Base-by-base conservation (phyloP, 2,797 vertebrate genomes). In the Pipistrellus kuhlii region DNA sequence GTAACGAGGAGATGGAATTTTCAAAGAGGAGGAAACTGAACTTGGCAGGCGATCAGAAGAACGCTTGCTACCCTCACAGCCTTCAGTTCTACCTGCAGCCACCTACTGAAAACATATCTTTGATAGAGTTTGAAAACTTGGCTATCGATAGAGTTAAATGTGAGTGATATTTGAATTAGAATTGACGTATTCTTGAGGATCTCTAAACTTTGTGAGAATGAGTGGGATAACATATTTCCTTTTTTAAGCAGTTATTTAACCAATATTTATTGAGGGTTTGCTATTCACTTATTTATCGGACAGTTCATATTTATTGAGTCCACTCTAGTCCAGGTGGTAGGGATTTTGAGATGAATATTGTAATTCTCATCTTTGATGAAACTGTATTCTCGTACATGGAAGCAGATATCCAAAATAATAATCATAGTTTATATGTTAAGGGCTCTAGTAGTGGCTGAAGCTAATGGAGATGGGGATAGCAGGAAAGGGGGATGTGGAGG, bases 1-100 rank as follows among this genome's bases (percentile, higher is more conserved):
- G 57, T 89, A 85, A 59, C 38, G 46, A 85, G 57, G 46, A 85
- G 57, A 98, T 98, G 98, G 30, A 97, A 64, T 98, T 98, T 97
- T 92, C 96, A 51, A 80, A 30, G 92, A 96, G 32, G 32, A 98
- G 98, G 98, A 97, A 96, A 96, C 0, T 0, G 27, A 27, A 84
- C 18, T 12, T 95, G 57, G 69, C 55, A 8, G 88, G 71, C 15
- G 91, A 97, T 84, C 89, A 69, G 77, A 98, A 98, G 95, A 94
- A 95, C 4, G 98, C 98, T 51, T 96, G 97, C 7, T 99, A 99
- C 62, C 98, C 98, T 32, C 99, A 99, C 84, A 98, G 98, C 62
- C 97, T 99, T 92, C 99, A 99, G 98, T 99, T 99, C 94, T 99
- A 99, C 25, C 97, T 98, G 64, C 98, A 99, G 73, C 99, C 99